Conservation (phyloP, 2,797 vertebrate genomes). For the Propithecus deckenii region DNA sequence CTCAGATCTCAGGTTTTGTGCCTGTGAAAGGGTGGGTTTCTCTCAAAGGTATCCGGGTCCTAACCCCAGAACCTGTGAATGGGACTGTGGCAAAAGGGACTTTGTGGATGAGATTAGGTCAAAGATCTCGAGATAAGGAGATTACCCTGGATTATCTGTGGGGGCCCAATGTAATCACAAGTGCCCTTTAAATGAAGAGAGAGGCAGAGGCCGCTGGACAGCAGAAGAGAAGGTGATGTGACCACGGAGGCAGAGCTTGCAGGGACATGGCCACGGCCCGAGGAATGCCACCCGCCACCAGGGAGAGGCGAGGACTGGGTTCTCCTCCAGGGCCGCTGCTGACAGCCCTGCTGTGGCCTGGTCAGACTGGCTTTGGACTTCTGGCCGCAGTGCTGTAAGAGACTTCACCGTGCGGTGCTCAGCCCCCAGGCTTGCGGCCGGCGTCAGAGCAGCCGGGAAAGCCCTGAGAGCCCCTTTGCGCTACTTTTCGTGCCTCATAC, state of each 20-base stretch:
- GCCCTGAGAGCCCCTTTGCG: background rate
- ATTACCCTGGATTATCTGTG: background rate
- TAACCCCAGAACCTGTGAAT: background rate
- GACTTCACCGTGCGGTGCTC: too few relatives aligned
- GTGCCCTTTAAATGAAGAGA: background rate
- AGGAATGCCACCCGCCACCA: accelerated
- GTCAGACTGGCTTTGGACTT: background rate
- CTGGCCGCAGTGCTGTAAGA: too few relatives aligned
- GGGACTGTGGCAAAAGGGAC: background rate
- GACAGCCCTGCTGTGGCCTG: background rate
- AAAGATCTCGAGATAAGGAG: background rate
- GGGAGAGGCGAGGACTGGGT: accelerated
- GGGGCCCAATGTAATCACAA: background rate
- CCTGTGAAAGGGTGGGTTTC: background rate
- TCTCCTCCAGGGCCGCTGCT: too few relatives aligned
- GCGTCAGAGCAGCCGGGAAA: background rate
- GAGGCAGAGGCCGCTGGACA: background rate
- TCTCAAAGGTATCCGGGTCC: background rate
- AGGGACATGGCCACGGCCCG: background rate
- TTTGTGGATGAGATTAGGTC: background rate
- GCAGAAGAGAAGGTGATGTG: background rate
- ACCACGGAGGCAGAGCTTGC: background rate
- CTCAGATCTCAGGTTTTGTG: background rate
- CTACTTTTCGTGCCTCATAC: background rate
- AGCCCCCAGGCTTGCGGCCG: background rate